Conservation (phyloP, 2,797 vertebrate genomes). For the Cuniculus paca region DNA sequence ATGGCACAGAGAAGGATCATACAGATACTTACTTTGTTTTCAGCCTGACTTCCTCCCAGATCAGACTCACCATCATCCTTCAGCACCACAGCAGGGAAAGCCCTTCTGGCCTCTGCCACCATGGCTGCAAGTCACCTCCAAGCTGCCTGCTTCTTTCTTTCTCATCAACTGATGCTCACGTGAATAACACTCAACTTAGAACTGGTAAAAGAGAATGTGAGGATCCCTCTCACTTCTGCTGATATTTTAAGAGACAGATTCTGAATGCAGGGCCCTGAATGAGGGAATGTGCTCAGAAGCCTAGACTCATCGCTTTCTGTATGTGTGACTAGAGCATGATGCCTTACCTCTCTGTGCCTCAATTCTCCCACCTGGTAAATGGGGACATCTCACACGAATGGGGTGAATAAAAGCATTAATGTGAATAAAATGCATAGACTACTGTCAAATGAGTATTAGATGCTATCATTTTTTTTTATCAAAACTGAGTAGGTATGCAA, state of each 20-base stretch:
- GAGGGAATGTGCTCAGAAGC: background rate
- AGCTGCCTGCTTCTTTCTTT: background rate
- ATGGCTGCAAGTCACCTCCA: background rate
- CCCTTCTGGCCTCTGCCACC: background rate
- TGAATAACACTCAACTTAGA: background rate
- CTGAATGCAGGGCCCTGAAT: background rate
- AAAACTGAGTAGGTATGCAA: background rate
- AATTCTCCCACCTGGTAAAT: background rate
- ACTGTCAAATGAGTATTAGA: background rate
- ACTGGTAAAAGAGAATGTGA: background rate
- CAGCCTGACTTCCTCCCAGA: background rate
- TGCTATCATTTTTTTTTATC: background rate
- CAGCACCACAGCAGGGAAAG: background rate
- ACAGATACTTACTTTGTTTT: background rate
- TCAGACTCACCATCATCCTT: background rate
- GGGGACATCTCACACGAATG: background rate
- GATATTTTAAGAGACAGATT: background rate
- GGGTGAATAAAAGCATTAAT: background rate
- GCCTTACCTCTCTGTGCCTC: background rate
- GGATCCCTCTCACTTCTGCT: background rate
- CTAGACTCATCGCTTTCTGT: background rate
- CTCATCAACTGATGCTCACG: background rate
- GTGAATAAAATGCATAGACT: background rate
- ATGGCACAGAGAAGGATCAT: background rate
- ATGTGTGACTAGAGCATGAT: background rate